These are phyloP conservation scores for Montipora efflorescens DNA, from an alignment of 64 coral and sea anemone genomes.

Conservation along the genomic window DNA sequence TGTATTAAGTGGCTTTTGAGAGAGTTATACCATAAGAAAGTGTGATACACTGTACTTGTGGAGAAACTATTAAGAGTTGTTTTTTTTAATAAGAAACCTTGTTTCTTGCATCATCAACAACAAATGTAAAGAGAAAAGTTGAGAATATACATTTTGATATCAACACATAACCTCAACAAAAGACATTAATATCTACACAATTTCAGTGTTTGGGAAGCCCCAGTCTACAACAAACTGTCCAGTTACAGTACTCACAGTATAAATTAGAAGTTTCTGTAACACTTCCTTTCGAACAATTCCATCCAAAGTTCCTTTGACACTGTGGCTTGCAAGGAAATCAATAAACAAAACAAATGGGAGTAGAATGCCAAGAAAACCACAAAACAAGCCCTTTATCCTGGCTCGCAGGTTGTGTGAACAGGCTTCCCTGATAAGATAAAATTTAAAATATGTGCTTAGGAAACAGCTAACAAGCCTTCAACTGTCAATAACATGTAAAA, in stretches of 20 bases:
- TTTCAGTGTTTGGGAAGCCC: background rate
- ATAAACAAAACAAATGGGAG: slow-evolving; percentile 83
- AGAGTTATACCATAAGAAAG: too few relatives aligned
- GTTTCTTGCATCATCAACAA: too few relatives aligned
- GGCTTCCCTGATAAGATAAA: slow-evolving; percentile 63
- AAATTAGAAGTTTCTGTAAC: slow-evolving; percentile 68
- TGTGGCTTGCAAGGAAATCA: slow-evolving; percentile 85
- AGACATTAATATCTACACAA: too few relatives aligned
- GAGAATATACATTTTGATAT: too few relatives aligned
- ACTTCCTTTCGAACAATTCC: slow-evolving; percentile 65
- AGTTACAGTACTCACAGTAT: slow-evolving; percentile 67
- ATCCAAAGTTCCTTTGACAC: slow-evolving; percentile 60
- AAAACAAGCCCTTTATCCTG: slow-evolving; percentile 78
- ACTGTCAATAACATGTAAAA: too few relatives aligned
- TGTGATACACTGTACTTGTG: too few relatives aligned
- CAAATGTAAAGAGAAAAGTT: too few relatives aligned
- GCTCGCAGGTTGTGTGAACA: slow-evolving; percentile 90
- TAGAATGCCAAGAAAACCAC: slow-evolving; percentile 77
- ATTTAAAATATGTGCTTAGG: background rate
- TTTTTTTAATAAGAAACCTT: too few relatives aligned
- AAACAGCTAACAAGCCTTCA: background rate
- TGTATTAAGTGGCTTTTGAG: too few relatives aligned
- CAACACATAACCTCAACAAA: too few relatives aligned
- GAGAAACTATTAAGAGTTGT: too few relatives aligned
- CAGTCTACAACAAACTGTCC: background rate